A percentile compares a stretch with the other conserved stretches of the same genome.
Evolutionary conservation across 2,888 invertebrate genomes (phyloP).

Genomic region (Pristionchus exspectatus): DNA sequence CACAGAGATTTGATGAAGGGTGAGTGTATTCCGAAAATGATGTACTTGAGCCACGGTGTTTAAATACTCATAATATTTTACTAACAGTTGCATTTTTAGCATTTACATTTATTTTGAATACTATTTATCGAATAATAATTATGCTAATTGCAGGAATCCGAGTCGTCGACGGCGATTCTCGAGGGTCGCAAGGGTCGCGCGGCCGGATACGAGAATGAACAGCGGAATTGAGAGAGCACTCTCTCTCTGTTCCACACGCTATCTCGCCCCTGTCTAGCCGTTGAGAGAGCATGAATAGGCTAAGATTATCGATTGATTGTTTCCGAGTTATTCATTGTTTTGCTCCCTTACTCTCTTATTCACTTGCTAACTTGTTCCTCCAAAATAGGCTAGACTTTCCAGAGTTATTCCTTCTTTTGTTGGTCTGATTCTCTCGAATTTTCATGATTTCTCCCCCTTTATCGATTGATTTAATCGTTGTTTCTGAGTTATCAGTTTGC

Average conservation of each 20-base stretch:
- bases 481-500: no score
- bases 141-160: conserved; percentile 80
- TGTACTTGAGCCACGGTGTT: neutral
- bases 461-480: no score
- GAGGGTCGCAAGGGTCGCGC: conserved; percentile 78
- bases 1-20: neutral
- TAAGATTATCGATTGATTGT: neutral
- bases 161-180: conserved; percentile 83
- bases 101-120: no score
- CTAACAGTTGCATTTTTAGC: no score
- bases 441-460: neutral
- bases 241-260: neutral
- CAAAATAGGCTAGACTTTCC: neutral
- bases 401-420: neutral
- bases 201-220: conserved; percentile 66
- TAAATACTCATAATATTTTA: neutral
- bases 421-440: neutral
- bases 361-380: no score
- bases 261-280: neutral
- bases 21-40: neutral
- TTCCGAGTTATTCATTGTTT: neutral
- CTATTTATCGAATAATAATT: neutral
- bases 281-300: neutral
- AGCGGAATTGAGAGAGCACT: neutral
- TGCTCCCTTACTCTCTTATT: no score